Evolutionary conservation across 2,888 invertebrate species (phyloP).

Genomic region (Pilophorus perplexus): DNA sequence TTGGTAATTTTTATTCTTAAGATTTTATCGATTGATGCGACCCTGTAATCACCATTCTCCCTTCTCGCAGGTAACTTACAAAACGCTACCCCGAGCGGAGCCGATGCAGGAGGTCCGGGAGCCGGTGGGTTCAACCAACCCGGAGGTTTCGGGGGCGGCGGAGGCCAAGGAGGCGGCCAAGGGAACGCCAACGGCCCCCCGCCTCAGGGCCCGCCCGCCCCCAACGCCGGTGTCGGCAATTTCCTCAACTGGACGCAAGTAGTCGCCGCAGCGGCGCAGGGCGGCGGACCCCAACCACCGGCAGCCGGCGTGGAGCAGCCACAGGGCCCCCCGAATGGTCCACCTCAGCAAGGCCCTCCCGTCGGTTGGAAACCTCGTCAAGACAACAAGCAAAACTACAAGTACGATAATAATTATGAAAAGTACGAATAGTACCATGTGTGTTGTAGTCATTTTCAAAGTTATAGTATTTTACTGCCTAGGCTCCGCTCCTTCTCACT

Average conservation of each 20-base stretch:
- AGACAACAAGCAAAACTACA: constrained; percentile 23
- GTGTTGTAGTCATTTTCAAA: constrained; percentile 14
- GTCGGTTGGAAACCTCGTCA: constrained; percentile 23
- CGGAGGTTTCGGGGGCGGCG: constrained; percentile 20
- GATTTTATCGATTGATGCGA: too few species aligned
- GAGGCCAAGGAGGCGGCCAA: constrained; percentile 15
- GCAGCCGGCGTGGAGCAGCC: background rate
- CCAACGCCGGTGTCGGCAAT: background rate
- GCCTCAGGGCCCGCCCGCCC: constrained; percentile 11
- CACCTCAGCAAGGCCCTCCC: constrained; percentile 19
- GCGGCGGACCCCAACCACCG: constrained; percentile 11
- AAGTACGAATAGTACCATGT: constrained; percentile 31
- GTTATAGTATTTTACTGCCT: constrained; percentile 4
- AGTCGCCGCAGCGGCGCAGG: constrained; percentile 18
- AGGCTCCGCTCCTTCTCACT: constrained; percentile 20
- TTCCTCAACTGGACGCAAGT: constrained; percentile 26
- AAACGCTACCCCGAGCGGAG: constrained; percentile 27
- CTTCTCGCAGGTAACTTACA: constrained; percentile 18
- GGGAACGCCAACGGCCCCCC: constrained; percentile 16
- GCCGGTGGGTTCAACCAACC: constrained; percentile 27
- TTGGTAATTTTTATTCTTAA: too few species aligned
- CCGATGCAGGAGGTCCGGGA: constrained; percentile 18
- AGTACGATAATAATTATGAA: too few species aligned
- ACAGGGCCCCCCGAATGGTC: constrained; percentile 16
- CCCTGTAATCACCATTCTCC: too few species aligned